A percentile compares a stretch with the other conserved stretches of the same genome.
phyloP scores from a whole-genome alignment of 2,888 invertebrate species.

The Pandemis corylana region DNA sequence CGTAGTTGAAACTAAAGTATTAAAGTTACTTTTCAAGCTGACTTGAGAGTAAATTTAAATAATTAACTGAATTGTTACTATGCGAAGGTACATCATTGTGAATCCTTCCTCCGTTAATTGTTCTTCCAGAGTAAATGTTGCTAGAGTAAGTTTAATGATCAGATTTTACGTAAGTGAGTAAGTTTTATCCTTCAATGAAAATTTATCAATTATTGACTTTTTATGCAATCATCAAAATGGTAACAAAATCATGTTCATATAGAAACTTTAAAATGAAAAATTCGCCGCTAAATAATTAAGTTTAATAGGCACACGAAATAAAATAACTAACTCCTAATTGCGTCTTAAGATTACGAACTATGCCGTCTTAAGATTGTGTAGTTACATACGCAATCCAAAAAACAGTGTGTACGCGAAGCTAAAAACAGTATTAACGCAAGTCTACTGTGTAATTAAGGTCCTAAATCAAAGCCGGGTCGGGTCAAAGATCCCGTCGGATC shows the following conservation, averaged over 20 bases:
- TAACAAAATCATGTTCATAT: background rate
- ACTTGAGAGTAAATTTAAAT: no score
- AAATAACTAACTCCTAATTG: background rate
- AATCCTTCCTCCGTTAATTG: no score
- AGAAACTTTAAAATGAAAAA: background rate
- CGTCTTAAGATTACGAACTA: background rate
- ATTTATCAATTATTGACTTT: background rate
- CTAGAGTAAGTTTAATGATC: no score
- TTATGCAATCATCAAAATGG: background rate
- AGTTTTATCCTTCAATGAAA: no score
- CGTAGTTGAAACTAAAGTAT: no score
- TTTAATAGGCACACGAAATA: background rate
- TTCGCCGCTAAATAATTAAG: no score
- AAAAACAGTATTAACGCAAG: conserved; percentile 24
- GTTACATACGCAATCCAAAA: background rate
- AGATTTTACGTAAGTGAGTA: no score
- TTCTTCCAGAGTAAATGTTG: no score
- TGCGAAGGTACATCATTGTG: no score
- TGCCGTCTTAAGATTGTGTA: no score
- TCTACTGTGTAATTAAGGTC: conserved; percentile 30
- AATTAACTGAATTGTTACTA: no score
- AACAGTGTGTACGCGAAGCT: conserved; percentile 8
- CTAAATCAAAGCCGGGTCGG: conserved; percentile 38
- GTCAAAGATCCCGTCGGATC: conserved; percentile 32
- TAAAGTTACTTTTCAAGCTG: no score